Percentiles rank a stretch among this genome's conserved stretches.
Conservation (phyloP, 2,113 vertebrate genomes). For the Urocolius indicus region DNA sequence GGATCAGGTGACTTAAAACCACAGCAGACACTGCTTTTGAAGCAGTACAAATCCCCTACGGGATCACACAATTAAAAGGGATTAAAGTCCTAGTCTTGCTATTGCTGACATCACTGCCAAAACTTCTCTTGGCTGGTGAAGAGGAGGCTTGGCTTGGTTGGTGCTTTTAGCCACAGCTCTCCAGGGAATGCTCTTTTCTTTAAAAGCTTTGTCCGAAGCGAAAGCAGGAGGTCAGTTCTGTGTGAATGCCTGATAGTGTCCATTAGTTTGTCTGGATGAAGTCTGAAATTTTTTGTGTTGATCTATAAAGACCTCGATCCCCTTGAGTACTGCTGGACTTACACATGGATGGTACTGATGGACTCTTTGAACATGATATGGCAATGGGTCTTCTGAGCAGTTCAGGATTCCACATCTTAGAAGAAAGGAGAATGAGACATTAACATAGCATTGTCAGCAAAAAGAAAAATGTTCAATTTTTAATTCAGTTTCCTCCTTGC, state of each 20-base stretch:
- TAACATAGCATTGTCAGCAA: background rate
- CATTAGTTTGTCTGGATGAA: conserved; percentile 30
- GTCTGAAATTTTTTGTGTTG: conserved; percentile 28
- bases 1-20: conserved; percentile 65
- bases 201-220: conserved; percentile 14
- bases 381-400: background rate
- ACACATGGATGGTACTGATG: background rate
- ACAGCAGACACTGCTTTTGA: conserved; percentile 61
- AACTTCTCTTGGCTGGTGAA: conserved; percentile 2
- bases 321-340: background rate
- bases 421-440: background rate
- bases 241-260: conserved; percentile 18
- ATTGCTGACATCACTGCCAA: conserved; percentile 35
- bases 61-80: conserved; percentile 55
- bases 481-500: background rate
- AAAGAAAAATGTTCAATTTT: background rate
- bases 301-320: background rate
- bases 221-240: conserved; percentile 41
- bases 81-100: conserved; percentile 50
- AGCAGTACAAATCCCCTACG: conserved; percentile 63
- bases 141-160: background rate
- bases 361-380: background rate
- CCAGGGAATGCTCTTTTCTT: conserved; percentile 43
- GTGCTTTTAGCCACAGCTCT: conserved; percentile 34
- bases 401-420: background rate